Evolutionary conservation across 2,113 vertebrate genomes (phyloP).

Genomic region (Cyanoderma ruficeps): DNA sequence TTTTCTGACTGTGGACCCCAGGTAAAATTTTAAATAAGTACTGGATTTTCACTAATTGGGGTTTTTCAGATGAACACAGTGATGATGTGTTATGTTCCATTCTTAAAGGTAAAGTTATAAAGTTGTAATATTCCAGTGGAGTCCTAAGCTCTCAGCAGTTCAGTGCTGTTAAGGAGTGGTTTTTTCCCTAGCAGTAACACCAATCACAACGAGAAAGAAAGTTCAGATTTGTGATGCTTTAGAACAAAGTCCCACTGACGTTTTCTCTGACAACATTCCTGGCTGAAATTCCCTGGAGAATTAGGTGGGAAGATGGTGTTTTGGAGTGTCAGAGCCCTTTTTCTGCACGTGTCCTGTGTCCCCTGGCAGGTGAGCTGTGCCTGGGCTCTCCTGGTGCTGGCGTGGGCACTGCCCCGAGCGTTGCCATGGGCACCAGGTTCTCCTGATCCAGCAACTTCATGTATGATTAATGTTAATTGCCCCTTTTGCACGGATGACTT

Average conservation of each 20-base stretch:
- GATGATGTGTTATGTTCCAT: background rate
- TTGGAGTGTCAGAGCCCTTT: background rate
- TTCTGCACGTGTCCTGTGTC: background rate
- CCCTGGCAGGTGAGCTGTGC: background rate
- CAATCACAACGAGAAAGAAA: rapidly evolving
- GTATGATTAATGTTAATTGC: conserved; percentile 78
- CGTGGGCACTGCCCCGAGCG: background rate
- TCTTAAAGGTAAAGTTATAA: background rate
- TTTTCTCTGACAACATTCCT: background rate
- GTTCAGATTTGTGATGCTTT: background rate
- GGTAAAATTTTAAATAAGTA: background rate
- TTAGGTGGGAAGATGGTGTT: rapidly evolving
- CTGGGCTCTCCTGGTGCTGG: background rate
- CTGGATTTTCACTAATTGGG: background rate
- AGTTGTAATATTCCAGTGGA: background rate
- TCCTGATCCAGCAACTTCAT: conserved; percentile 64
- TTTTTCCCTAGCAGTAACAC: background rate
- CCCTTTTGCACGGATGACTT: conserved; percentile 70
- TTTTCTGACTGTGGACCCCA: background rate
- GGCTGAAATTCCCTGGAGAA: background rate
- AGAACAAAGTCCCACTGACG: rapidly evolving
- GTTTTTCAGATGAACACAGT: background rate
- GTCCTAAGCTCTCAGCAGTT: background rate
- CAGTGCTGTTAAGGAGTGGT: background rate
- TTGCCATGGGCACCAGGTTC: conserved; percentile 49